Base-by-base conservation (phyloP, 2,888 invertebrate genomes). In the Diaphora mendica region DNA sequence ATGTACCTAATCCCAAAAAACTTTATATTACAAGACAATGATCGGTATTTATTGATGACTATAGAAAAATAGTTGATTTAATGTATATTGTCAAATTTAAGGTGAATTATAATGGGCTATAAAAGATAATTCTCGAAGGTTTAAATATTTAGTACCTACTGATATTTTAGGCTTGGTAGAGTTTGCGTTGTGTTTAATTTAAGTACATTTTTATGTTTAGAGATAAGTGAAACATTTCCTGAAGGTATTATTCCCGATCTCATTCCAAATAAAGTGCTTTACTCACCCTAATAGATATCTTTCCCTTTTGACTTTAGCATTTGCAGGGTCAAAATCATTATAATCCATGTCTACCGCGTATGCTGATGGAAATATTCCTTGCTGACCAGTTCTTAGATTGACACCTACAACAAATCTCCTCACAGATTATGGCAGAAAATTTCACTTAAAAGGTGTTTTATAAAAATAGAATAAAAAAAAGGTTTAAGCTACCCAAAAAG, bases 271-370 rank as follows among this genome's bases (percentile, higher is more conserved):
- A 9, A 51, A 39, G 11, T 5, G 55, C 1, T 42, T 71, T 70
- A 85, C 91, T 82, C 85, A 96, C 88, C 99, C 98, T 88, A 99
- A 95, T 74, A 99, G 96, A 92, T 98, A 99, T 82, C 99, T 96
- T 91, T 99, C 99, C 84, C 98, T 96, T 91, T 98, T 97, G 30
- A 98, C 97, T 93, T 98, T 97, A 79, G 98, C 97, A 84, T 97
- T 97, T 65, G 97, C 96, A 8, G 98, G 98, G 92, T 99, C 99
- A 91, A 99, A 99, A 87, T 99, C 99, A 87, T 98, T 98, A 93
- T 99, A 99, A 87, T 99, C 99, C 95, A 99, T 97, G 90, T 99
- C 99, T 39, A 99, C 99, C 44, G 99, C 99, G 89, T 99, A 99
- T 23, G 99, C 99, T 76, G 99, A 98, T 4, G 99, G 99, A 89